Evolutionary conservation across 37 sponge, comb jelly and placozoan species (phyloP).

Genomic region (Chondrilla cf. caribensis): DNA sequence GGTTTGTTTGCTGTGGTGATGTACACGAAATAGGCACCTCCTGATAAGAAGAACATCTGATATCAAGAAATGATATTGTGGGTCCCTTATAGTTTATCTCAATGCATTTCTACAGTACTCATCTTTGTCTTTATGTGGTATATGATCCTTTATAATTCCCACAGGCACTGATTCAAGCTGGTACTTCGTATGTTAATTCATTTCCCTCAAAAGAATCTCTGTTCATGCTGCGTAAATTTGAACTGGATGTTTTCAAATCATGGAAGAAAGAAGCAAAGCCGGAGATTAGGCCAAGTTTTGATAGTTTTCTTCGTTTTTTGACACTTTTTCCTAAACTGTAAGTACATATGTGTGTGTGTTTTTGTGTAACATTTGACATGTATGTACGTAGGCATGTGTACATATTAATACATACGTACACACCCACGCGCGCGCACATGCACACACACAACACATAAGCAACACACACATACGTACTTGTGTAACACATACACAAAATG

Average conservation of each 20-base stretch:
- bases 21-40: too few species aligned
- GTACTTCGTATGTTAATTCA: too few species aligned
- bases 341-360: neutral
- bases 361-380: too few species aligned
- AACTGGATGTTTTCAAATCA: neutral
- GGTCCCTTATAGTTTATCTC: too few species aligned
- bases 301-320: neutral
- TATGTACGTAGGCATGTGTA: neutral
- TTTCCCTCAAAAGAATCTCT: neutral
- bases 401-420: neutral
- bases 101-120: too few species aligned
- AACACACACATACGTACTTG: neutral
- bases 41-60: too few species aligned
- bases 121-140: too few species aligned
- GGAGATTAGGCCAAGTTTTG: neutral
- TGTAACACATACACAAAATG: too few species aligned
- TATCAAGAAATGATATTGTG: too few species aligned
- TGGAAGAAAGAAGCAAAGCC: neutral
- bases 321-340: neutral
- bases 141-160: too few species aligned
- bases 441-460: neutral
- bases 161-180: too few species aligned
- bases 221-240: constrained; percentile 8
- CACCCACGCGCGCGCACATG: neutral
- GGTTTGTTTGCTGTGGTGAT: too few species aligned